A percentile compares a stretch with the other conserved stretches of the same genome.
These are phyloP conservation scores for Sparus aurata DNA, from an alignment of 2,797 vertebrate genomes.

Conservation along the genomic window DNA sequence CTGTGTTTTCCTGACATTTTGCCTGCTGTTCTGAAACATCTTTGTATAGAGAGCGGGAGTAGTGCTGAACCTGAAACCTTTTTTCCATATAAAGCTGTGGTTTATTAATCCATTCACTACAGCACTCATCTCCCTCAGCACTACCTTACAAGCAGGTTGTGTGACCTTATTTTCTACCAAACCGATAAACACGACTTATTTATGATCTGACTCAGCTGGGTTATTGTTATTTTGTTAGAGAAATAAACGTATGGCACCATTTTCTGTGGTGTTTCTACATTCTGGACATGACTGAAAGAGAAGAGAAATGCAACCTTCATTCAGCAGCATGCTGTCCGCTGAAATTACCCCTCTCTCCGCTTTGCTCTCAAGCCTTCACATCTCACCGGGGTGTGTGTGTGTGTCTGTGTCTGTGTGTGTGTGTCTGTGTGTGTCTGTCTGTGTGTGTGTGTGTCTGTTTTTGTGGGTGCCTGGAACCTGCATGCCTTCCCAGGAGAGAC, in stretches of 20 bases:
- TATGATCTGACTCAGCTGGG: constrained; percentile 49
- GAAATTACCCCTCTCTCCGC: constrained; percentile 67
- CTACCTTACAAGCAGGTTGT: constrained; percentile 1
- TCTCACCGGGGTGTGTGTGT: constrained; percentile 64
- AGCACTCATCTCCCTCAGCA: constrained; percentile 8
- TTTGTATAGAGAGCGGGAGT: constrained; percentile 11
- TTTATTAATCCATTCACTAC: constrained; percentile 18
- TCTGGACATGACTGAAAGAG: constrained; percentile 63
- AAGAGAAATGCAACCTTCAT: constrained; percentile 69
- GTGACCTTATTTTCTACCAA: constrained; percentile 39
- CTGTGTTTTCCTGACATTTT: constrained; percentile 11
- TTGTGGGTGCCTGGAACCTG: constrained; percentile 12
- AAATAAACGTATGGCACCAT: constrained; percentile 50
- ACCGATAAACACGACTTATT: constrained; percentile 63
- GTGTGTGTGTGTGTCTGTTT: constrained; percentile 1
- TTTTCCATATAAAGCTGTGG: constrained; percentile 16
- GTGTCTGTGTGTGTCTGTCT: constrained; percentile 36
- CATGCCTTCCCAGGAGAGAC: constrained; percentile 39
- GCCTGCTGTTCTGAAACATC: constrained; percentile 11
- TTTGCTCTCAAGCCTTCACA: constrained; percentile 68
- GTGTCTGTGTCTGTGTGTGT: constrained; percentile 26
- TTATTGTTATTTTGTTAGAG: constrained; percentile 51
- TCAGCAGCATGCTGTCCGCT: constrained; percentile 68
- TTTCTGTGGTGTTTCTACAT: constrained; percentile 62
- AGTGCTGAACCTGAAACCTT: constrained; percentile 34